Base-by-base conservation (phyloP, 2,797 vertebrate genomes). In the Dicrostonyx torquatus region DNA sequence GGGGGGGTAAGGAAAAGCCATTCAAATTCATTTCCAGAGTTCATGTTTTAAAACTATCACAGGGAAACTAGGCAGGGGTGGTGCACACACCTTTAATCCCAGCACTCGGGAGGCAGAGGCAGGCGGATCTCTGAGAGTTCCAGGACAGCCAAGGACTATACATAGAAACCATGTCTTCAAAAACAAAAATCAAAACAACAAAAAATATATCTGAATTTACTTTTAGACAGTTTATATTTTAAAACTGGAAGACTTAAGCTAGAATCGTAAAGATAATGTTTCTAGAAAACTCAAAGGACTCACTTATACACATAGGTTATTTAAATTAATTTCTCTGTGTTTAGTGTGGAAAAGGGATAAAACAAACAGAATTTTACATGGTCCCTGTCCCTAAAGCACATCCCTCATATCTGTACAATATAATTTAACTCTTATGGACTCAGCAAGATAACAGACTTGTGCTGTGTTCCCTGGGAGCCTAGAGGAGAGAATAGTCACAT, bases 181-280 rank as follows among this genome's bases (percentile, higher is more conserved):
- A 84, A 84, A 22, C 3, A 62, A 17, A 31, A 34, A 34, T 40
- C 70, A 72, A 72, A 70, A 37, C 9, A 20, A 70, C 68, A 40
- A 72, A 72, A 72, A 5, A 72, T 6, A 66, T 55, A 93, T 18
- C 50, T 86, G 43, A 87, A 88, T 86, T 79, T 86, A 79, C 12
- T 60, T 85, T 62, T 37, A 78, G 40, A 80, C 6, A 84, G 20
- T 87, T 24, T 40, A 64, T 34, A 87, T 91, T 89, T 96, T 94
- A 94, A 66, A 60, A 94, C 22, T 68, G 18, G 55, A 88, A 93
- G 77, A 84, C 58, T 37, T 77, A 94, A 70, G 37, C 62, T 64
- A 78, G 20, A n/a, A 85, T 60, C 12, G 84, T 22, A 68, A 94
- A 90, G 48, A 75, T 70, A 62, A 1, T 31, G 78, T 79, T 85